Conservation (phyloP, 2,797 vertebrate species). For the Anabas testudineus region DNA sequence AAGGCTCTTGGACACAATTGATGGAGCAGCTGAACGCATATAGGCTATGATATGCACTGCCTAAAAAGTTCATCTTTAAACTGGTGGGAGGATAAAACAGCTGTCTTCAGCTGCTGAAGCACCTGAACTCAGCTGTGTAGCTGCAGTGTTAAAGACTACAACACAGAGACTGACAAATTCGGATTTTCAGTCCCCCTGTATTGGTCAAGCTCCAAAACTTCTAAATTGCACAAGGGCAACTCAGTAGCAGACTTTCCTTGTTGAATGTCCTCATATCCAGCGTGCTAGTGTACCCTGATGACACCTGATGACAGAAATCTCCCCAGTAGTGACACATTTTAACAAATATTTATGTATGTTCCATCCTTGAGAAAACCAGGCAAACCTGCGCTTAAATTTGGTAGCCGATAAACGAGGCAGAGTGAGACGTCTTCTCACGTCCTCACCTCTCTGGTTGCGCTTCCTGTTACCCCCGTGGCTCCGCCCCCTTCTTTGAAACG, state of each 20-base stretch:
- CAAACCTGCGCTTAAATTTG: background rate
- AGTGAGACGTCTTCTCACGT: slow-evolving; percentile 35
- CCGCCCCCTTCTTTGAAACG: slow-evolving; percentile 67
- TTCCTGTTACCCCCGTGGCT: background rate
- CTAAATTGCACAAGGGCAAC: background rate
- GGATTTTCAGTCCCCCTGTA: background rate
- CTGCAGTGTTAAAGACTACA: background rate
- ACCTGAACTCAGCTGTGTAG: background rate
- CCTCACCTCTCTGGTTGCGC: background rate
- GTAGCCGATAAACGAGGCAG: background rate
- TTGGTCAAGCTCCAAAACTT: too few relatives aligned
- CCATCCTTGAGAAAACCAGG: background rate
- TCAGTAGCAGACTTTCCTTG: background rate
- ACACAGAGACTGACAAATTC: background rate
- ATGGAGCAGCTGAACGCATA: background rate
- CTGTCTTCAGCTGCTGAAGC: background rate
- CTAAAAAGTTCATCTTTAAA: too few relatives aligned
- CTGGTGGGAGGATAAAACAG: too few relatives aligned
- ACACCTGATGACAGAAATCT: background rate
- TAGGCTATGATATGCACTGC: background rate
- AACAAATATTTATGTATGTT: background rate
- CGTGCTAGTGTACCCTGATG: background rate
- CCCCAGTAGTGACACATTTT: background rate
- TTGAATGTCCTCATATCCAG: background rate
- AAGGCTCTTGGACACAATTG: slow-evolving; percentile 7